phyloP scores from a whole-genome alignment of 2,797 vertebrate species.

The Nannoperca obscura region DNA sequence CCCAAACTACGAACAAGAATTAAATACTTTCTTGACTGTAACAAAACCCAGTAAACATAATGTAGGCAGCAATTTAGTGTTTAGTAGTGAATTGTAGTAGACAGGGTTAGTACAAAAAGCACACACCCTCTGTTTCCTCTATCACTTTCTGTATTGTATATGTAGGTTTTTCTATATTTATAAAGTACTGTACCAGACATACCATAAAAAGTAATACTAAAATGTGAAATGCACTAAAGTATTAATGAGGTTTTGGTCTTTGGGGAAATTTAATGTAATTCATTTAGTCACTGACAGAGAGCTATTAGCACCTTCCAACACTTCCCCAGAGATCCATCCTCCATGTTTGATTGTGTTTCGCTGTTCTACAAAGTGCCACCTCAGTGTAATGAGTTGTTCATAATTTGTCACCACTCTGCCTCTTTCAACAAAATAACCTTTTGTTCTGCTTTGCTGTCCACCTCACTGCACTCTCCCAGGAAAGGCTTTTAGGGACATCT shows the following conservation, averaged over 20 bases:
- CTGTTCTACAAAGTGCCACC: conserved; percentile 69
- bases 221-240: conserved; percentile 55
- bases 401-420: conserved; percentile 76
- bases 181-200: conserved; percentile 48
- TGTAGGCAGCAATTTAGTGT: not conserved
- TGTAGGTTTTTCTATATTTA: conserved; percentile 20
- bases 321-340: conserved; percentile 67
- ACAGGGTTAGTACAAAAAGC: not conserved
- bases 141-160: not conserved
- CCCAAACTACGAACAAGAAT: not conserved
- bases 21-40: not conserved
- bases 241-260: conserved; percentile 72
- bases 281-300: conserved; percentile 68
- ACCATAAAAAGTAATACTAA: conserved; percentile 49
- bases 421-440: conserved; percentile 76
- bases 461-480: conserved; percentile 68
- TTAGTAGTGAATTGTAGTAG: not conserved
- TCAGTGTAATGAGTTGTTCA: conserved; percentile 81
- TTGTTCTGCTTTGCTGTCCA: conserved; percentile 74
- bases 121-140: not conserved
- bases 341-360: conserved; percentile 70
- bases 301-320: conserved; percentile 70
- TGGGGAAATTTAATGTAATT: conserved; percentile 70
- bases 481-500: conserved; percentile 81
- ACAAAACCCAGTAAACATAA: not conserved